Percentiles rank a stretch among this genome's conserved stretches.
Conservation (phyloP, 2,888 invertebrate genomes). For the Himalopsyche anomala region DNA sequence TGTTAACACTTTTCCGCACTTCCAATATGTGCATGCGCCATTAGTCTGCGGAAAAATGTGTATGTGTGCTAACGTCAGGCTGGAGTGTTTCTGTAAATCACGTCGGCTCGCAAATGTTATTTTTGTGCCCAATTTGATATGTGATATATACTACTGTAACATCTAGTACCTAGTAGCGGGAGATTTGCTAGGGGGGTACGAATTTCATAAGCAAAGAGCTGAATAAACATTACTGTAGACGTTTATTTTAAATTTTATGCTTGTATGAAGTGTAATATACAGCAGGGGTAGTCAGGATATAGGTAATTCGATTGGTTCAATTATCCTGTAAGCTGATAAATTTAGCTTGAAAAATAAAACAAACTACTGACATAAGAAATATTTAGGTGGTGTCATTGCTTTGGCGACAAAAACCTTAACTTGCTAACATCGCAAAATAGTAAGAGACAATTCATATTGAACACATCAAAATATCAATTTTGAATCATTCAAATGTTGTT, state of each 20-base stretch:
- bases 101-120: constrained; percentile 63
- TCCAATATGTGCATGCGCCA: constrained; percentile 63
- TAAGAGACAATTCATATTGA: too few relatives aligned
- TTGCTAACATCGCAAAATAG: too few relatives aligned
- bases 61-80: constrained; percentile 64
- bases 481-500: too few relatives aligned
- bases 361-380: too few relatives aligned
- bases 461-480: too few relatives aligned
- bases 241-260: constrained; percentile 62
- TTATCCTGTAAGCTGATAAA: background rate
- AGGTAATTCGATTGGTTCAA: background rate
- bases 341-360: too few relatives aligned
- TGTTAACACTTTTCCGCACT: constrained; percentile 47
- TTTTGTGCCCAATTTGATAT: constrained; percentile 66
- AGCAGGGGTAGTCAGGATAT: background rate
- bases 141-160: constrained; percentile 62
- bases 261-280: background rate
- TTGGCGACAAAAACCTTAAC: too few relatives aligned
- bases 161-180: constrained; percentile 47
- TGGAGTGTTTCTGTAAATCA: constrained; percentile 63
- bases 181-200: constrained; percentile 46
- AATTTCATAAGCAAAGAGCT: constrained; percentile 60
- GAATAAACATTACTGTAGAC: constrained; percentile 61
- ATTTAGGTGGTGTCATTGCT: too few relatives aligned
- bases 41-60: constrained; percentile 64